Base-by-base conservation (phyloP, 2,797 vertebrate species). In the Enteromius unitaeniatus region DNA sequence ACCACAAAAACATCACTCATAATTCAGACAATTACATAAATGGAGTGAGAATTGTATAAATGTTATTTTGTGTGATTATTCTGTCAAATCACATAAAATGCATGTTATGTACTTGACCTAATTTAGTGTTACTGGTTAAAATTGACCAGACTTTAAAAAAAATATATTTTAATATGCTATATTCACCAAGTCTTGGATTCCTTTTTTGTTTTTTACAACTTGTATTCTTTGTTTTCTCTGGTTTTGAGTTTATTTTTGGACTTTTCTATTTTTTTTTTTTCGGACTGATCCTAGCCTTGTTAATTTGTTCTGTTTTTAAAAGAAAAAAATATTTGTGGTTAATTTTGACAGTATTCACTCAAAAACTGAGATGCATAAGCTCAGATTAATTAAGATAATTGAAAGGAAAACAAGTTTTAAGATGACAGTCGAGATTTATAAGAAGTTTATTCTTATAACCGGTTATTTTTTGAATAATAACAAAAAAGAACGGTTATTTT, bases 1-100 rank as follows among this genome's bases (percentile, higher is more conserved):
- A 26, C 73, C 49, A 55, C 23, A 14, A 58, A 68, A 53, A 55
- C n/a, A 51, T 74, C 47, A 21, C 40, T 49, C 60, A 53, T 76
- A 19, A 37, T 42, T 40, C 34, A 42, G 53, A 26, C 6, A 23
- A 40, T 60, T 26, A 40, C 14, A 40, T 58, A 9, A 17, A 15
- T 72, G 9, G 23, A 72, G 11, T 23, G 14, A 37, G 23, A 42
- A 58, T 21, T 76, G 14, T 28, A 19, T 21, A n/a, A 45, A 42
- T 58, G 4, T 23, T 58, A 19, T 76, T 64, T 58, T 40, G 21
- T 40, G 51, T 76, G 34, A 40, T 64, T 31, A 3, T 64, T 31
- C 60, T 31, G 26, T 74, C 21, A 37, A 53, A 55, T 75, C 19
- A 51, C 4, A 34, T 53, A 7, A 34, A 34, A 31, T 10, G 8